A percentile compares a stretch with the other conserved stretches of the same genome.
phyloP scores from a whole-genome alignment of 2,888 invertebrate genomes.

The Macroteleia sp. region DNA sequence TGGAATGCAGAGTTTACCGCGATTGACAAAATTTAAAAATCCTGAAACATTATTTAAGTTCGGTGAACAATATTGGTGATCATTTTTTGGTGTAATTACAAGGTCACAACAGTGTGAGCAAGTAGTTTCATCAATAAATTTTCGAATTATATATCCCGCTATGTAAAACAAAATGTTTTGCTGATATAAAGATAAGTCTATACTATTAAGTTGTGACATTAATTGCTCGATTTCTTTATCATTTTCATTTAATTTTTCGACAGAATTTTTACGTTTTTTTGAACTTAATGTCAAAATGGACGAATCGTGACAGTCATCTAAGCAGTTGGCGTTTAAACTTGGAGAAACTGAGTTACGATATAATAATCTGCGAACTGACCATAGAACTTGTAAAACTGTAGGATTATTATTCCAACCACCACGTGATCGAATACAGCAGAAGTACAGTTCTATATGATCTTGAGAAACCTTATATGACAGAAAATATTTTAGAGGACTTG shows the following conservation, averaged over 20 bases:
- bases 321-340: slow-evolving; percentile 35
- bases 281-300: slow-evolving; percentile 3
- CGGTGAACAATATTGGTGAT: background rate
- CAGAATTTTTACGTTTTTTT: slow-evolving; percentile 1
- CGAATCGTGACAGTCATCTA: slow-evolving; percentile 1
- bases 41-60: background rate
- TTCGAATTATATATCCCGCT: slow-evolving; percentile 5
- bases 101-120: slow-evolving; percentile 1
- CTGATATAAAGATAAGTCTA: slow-evolving; percentile 2
- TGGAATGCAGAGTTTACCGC: slow-evolving; percentile 11
- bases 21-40: slow-evolving; percentile 14
- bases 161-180: slow-evolving; percentile 28
- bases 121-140: slow-evolving; percentile 7
- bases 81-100: too few species aligned
- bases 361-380: slow-evolving; percentile 26
- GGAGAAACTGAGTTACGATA: slow-evolving; percentile 28
- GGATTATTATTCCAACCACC: slow-evolving; percentile 39
- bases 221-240: slow-evolving; percentile 8
- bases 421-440: slow-evolving; percentile 29
- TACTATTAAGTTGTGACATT: slow-evolving; percentile 5
- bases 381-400: slow-evolving; percentile 21
- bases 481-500: slow-evolving; percentile 28
- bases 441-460: slow-evolving; percentile 32
- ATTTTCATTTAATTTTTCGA: background rate
- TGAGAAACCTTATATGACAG: slow-evolving; percentile 33